These are phyloP conservation scores for Encarsia formosa DNA, from an alignment of 2,888 invertebrate species.

Conservation along the genomic window DNA sequence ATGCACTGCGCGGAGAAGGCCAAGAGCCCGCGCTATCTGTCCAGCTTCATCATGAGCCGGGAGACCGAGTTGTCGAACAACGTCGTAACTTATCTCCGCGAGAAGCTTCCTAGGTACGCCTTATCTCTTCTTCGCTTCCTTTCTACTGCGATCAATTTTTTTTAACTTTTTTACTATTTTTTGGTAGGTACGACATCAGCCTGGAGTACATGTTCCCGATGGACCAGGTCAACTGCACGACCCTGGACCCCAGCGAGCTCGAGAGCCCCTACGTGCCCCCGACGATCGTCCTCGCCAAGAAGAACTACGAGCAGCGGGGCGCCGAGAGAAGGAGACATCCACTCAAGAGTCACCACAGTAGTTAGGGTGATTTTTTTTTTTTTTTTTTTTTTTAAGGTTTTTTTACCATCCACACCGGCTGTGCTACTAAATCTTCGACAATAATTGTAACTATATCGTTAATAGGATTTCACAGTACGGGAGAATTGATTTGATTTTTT, in stretches of 20 bases:
- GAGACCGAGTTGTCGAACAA: slow-evolving; percentile 59
- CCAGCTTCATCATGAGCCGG: slow-evolving; percentile 76
- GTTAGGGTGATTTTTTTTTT: neutral
- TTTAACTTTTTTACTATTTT: too few species aligned
- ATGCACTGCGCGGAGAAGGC: slow-evolving; percentile 84
- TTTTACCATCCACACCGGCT: too few species aligned
- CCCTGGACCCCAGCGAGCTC: slow-evolving; percentile 44
- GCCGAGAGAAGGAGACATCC: slow-evolving; percentile 48
- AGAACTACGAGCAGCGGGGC: slow-evolving; percentile 31
- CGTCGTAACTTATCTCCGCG: slow-evolving; percentile 71
- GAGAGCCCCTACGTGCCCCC: slow-evolving; percentile 41
- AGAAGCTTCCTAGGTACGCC: slow-evolving; percentile 62
- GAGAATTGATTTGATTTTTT: too few species aligned
- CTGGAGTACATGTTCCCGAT: slow-evolving; percentile 80
- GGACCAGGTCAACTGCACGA: slow-evolving; percentile 66
- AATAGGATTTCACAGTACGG: too few species aligned
- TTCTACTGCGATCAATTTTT: slow-evolving; percentile 3
- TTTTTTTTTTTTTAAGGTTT: too few species aligned
- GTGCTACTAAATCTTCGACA: too few species aligned
- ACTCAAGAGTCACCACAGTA: slow-evolving; percentile 49
- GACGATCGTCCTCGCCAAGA: slow-evolving; percentile 33
- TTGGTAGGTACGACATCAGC: slow-evolving; percentile 71
- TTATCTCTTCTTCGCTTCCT: neutral
- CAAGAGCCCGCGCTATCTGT: slow-evolving; percentile 72
- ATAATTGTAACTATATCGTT: too few species aligned